Conservation (phyloP, 2,113 vertebrate genomes). For the Sapajus apella region DNA sequence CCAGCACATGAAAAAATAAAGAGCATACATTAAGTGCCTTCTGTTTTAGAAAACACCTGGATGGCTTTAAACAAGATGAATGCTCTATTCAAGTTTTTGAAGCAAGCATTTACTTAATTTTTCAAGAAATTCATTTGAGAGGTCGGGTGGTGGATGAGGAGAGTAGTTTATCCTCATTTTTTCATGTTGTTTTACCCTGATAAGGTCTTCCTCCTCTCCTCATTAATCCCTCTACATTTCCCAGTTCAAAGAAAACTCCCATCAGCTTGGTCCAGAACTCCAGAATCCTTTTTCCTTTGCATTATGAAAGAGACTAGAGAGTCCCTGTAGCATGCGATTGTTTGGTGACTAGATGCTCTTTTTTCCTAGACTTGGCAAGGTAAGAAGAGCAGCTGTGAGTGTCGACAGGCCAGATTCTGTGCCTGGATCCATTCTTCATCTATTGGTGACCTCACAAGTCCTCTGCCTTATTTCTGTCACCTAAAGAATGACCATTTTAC, state of each 20-base stretch:
- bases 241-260: not conserved
- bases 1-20: not conserved
- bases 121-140: not conserved
- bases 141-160: not conserved
- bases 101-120: not conserved
- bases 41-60: constrained; percentile 26
- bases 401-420: not conserved
- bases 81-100: not conserved
- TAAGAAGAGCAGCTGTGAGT: not conserved
- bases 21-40: not conserved
- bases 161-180: not conserved
- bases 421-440: not conserved
- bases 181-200: not conserved
- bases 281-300: not conserved
- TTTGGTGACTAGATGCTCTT: not conserved
- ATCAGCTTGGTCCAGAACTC: not conserved
- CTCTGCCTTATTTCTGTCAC: not conserved
- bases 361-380: not conserved
- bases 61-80: not conserved
- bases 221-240: accelerated
- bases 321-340: not conserved
- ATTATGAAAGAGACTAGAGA: not conserved
- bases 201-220: not conserved
- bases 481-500: not conserved
- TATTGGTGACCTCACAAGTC: not conserved